These are phyloP conservation scores for Spea hammondii DNA, from an alignment of 2,797 vertebrate species.

Conservation along the genomic window DNA sequence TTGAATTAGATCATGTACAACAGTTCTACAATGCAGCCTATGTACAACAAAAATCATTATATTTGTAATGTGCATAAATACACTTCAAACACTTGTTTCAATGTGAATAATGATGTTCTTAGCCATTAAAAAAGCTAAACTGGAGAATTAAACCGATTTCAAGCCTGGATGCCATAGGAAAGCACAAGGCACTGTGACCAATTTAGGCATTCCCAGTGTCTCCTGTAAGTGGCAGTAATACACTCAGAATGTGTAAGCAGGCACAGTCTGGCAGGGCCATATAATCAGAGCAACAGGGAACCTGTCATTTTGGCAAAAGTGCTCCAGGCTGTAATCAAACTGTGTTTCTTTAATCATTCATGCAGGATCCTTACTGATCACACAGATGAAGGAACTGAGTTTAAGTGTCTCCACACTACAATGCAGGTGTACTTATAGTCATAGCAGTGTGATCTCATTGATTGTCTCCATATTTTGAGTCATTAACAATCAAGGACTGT, in stretches of 20 bases:
- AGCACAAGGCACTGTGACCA: conserved; percentile 20
- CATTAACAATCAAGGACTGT: neutral
- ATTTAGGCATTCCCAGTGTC: conserved; percentile 30
- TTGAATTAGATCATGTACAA: too few relatives aligned
- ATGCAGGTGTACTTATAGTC: neutral
- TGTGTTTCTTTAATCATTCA: conserved; percentile 28
- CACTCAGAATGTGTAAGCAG: conserved; percentile 29
- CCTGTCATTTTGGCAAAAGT: conserved; percentile 28
- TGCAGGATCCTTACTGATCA: conserved; percentile 19
- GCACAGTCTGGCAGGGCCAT: conserved; percentile 33
- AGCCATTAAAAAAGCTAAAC: conserved; percentile 31
- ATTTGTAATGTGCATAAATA: too few relatives aligned
- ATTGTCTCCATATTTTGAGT: neutral
- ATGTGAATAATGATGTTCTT: neutral
- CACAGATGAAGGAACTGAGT: conserved; percentile 2
- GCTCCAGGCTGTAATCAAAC: conserved; percentile 31
- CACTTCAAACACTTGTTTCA: too few relatives aligned
- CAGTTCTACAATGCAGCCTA: too few relatives aligned
- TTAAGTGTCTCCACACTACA: conserved; percentile 2
- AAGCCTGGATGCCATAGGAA: conserved; percentile 26
- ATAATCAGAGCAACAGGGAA: conserved; percentile 35
- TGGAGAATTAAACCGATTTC: conserved; percentile 28
- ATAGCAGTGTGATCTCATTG: neutral
- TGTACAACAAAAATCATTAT: too few relatives aligned
- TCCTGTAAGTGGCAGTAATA: conserved; percentile 49